Percentiles rank a stretch among this genome's conserved stretches.
Conservation (phyloP, 2,888 invertebrate genomes). For the Calameuta filiformis region DNA sequence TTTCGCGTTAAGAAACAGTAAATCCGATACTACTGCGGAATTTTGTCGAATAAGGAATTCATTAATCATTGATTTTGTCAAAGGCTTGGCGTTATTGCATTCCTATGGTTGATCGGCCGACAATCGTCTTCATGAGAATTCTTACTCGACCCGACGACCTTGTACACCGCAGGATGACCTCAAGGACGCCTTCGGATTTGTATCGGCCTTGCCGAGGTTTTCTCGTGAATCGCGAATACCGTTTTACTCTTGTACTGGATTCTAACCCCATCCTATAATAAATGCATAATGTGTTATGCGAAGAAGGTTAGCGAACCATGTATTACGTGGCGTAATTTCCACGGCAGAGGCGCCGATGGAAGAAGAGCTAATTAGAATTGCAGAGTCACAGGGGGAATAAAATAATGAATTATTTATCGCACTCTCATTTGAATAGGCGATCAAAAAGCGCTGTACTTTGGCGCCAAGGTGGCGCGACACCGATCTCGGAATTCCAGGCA, state of each 20-base stretch:
- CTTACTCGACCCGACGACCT: background rate
- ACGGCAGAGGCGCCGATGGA: background rate
- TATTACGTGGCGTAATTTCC: background rate
- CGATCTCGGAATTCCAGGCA: constrained; percentile 15
- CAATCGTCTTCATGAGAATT: background rate
- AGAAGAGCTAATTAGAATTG: background rate
- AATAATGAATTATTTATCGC: constrained; percentile 1
- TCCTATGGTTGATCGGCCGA: background rate
- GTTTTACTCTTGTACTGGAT: background rate
- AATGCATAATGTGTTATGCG: background rate
- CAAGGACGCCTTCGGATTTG: background rate
- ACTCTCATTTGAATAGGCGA: constrained; percentile 4
- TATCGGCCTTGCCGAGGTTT: background rate
- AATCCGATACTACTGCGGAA: background rate
- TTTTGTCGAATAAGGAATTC: background rate
- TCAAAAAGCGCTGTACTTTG: constrained; percentile 6
- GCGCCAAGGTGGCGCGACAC: constrained; percentile 20
- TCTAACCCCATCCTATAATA: background rate
- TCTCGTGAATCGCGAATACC: background rate
- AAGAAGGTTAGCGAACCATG: background rate
- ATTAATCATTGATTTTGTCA: background rate
- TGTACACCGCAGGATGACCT: background rate
- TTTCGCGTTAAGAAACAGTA: background rate
- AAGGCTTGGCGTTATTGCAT: background rate
- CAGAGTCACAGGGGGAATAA: background rate